These are phyloP conservation scores for Umimayanthus kanabou DNA, from an alignment of 92 coral and sea anemone species.

Conservation along the genomic window DNA sequence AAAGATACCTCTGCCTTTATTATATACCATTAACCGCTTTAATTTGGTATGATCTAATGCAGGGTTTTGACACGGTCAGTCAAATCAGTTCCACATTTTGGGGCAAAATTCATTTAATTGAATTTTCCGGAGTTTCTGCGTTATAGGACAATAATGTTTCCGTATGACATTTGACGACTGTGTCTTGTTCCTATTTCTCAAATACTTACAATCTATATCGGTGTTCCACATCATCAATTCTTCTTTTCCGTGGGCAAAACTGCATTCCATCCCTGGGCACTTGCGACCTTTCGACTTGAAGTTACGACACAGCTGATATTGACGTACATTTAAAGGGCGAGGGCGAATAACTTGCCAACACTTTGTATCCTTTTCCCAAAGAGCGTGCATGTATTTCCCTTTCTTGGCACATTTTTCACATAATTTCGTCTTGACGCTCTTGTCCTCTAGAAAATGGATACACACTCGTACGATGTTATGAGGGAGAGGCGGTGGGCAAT, in stretches of 20 bases:
- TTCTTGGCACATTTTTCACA: not conserved
- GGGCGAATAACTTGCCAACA: conserved; percentile 5
- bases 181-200: not conserved
- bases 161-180: not conserved
- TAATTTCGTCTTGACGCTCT: conserved; percentile 1
- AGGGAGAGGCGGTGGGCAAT: not conserved
- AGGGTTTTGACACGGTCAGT: too few species aligned
- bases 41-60: too few species aligned
- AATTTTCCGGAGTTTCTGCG: too few species aligned
- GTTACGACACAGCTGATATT: not conserved
- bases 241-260: conserved; percentile 10
- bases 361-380: conserved; percentile 6
- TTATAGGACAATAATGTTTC: too few species aligned
- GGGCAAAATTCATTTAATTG: too few species aligned
- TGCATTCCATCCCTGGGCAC: not conserved
- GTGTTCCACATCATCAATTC: conserved; percentile 14
- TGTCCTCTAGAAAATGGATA: conserved; percentile 1
- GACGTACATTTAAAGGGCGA: not conserved
- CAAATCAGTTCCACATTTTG: too few species aligned
- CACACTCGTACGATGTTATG: conserved; percentile 10
- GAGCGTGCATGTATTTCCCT: not conserved
- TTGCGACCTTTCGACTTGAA: not conserved
- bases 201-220: conserved; percentile 7
- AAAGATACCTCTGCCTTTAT: too few species aligned
- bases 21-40: too few species aligned